Percentiles rank a stretch among this genome's conserved stretches.
These are phyloP conservation scores for Netelia fuscicornis DNA, from an alignment of 2,888 invertebrate genomes.

Conservation along the genomic window DNA sequence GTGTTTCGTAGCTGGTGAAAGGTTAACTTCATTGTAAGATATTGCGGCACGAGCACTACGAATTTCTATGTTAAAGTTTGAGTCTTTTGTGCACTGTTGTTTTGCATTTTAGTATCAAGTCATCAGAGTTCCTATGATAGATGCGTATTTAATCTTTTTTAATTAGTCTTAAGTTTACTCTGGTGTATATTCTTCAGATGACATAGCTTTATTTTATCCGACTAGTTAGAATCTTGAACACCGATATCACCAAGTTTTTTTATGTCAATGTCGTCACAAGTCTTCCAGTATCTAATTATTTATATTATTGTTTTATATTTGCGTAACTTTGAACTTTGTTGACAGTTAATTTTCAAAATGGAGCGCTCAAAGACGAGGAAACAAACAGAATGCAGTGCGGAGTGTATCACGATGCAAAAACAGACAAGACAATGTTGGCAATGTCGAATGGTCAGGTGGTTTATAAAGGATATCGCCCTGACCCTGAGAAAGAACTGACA, in stretches of 20 bases:
- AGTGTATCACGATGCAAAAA: conserved; percentile 76
- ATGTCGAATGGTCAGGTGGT: conserved; percentile 80
- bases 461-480: conserved; percentile 80
- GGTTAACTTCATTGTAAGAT: conserved; percentile 21
- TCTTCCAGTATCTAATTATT: not conserved
- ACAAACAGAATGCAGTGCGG: conserved; percentile 78
- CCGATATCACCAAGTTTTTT: too few species aligned
- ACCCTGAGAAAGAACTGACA: conserved; percentile 74
- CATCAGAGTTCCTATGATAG: too few species aligned
- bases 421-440: conserved; percentile 76
- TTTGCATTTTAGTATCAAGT: too few species aligned
- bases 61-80: too few species aligned
- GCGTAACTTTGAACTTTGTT: not conserved
- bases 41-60: too few species aligned
- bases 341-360: conserved; percentile 81
- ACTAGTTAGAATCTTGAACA: too few species aligned
- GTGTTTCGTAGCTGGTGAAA: conserved; percentile 1
- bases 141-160: too few species aligned
- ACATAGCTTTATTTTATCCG: too few species aligned
- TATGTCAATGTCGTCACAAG: too few species aligned
- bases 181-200: too few species aligned
- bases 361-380: conserved; percentile 79
- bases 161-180: too few species aligned
- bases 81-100: too few species aligned
- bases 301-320: not conserved